phyloP scores from a whole-genome alignment of 2,797 vertebrate species.

The Eulemur rubriventer region DNA sequence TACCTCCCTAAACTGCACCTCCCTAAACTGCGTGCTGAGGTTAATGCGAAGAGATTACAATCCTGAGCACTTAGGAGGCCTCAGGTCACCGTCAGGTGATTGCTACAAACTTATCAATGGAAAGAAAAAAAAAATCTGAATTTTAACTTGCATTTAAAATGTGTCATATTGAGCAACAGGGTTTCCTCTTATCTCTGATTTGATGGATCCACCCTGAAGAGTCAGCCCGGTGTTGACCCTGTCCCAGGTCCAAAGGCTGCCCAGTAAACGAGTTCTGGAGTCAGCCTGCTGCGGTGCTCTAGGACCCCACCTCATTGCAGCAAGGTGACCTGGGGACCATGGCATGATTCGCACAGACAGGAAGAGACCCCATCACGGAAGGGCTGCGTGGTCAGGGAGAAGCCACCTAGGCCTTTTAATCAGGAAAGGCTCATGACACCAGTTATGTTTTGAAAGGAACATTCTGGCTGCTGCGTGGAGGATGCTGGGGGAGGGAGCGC shows the following conservation, averaged over 20 bases:
- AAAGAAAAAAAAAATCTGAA: neutral
- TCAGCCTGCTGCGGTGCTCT: neutral
- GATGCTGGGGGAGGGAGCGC: neutral
- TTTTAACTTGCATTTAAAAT: neutral
- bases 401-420: neutral
- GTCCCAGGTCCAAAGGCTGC: neutral
- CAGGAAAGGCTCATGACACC: neutral
- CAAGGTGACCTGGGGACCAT: neutral
- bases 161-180: neutral
- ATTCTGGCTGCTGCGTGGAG: neutral
- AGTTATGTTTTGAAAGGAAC: neutral
- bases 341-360: neutral
- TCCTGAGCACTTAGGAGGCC: neutral
- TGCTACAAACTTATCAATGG: neutral
- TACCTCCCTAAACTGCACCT: neutral
- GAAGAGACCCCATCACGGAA: neutral
- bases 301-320: neutral
- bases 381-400: neutral
- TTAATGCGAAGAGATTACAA: neutral
- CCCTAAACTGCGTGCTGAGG: neutral
- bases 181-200: neutral
- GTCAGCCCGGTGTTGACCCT: neutral
- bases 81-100: neutral
- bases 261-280: neutral
- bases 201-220: neutral